A percentile compares a stretch with the other conserved stretches of the same genome.
These are phyloP conservation scores for Symphodus melops DNA, from an alignment of 2,113 vertebrate species.

Conservation along the genomic window DNA sequence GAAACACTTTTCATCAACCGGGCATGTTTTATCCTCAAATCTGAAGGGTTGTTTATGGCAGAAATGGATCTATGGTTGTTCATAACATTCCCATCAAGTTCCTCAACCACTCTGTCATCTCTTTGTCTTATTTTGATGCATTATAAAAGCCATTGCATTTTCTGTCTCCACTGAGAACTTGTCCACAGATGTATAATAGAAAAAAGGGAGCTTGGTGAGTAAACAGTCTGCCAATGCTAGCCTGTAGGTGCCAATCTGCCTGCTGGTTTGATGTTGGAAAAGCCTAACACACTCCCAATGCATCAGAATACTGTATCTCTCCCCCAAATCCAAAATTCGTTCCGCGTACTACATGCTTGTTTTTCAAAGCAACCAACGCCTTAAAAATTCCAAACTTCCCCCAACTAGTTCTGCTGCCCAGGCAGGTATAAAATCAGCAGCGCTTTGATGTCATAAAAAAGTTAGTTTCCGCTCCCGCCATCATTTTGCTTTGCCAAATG, in stretches of 20 bases:
- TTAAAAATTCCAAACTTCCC: constrained; percentile 65
- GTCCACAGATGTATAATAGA: constrained; percentile 73
- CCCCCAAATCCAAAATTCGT: constrained; percentile 60
- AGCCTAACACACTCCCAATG: constrained; percentile 57
- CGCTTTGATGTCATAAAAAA: constrained; percentile 73
- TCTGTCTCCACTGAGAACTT: constrained; percentile 55
- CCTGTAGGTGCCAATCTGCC: constrained; percentile 75
- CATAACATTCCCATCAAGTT: neutral
- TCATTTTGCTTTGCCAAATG: constrained; percentile 77
- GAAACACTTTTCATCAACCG: constrained; percentile 13
- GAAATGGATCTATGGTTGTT: neutral
- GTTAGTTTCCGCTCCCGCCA: constrained; percentile 52
- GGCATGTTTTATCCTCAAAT: constrained; percentile 22
- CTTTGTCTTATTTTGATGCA: constrained; percentile 28
- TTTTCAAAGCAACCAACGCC: constrained; percentile 63
- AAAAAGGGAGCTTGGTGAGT: constrained; percentile 68
- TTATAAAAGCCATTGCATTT: constrained; percentile 56
- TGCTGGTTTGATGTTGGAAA: constrained; percentile 67
- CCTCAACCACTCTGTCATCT: neutral
- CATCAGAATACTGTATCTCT: constrained; percentile 63
- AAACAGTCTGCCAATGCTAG: constrained; percentile 67
- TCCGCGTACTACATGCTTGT: constrained; percentile 41
- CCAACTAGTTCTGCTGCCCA: constrained; percentile 52
- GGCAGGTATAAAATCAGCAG: constrained; percentile 67
- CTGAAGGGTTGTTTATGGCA: neutral